Conservation (phyloP, 2,113 vertebrate genomes). For the Eleginops maclovinus region DNA sequence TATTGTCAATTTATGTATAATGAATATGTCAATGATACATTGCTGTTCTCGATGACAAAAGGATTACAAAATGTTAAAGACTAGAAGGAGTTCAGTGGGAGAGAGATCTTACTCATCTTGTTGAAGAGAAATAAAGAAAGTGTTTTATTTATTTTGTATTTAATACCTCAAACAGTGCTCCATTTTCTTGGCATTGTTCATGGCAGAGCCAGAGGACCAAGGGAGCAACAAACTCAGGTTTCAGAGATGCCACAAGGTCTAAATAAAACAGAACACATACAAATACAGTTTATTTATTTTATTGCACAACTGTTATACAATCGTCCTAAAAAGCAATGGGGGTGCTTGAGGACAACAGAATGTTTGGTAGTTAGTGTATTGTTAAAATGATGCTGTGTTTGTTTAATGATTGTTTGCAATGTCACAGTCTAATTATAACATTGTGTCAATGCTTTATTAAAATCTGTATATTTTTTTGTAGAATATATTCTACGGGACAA, state of each 20-base stretch:
- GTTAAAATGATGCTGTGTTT: conserved; percentile 13
- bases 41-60: conserved; percentile 3
- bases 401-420: not conserved
- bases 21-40: not conserved
- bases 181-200: conserved; percentile 93
- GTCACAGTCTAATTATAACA: not conserved
- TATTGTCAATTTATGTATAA: not conserved
- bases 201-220: conserved; percentile 97
- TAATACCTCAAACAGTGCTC: conserved; percentile 94
- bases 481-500: not conserved
- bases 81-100: conserved; percentile 2
- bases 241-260: conserved; percentile 91
- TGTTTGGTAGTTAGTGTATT: not conserved
- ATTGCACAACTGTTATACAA: conserved; percentile 13
- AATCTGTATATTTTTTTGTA: not conserved
- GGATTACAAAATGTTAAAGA: not conserved
- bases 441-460: not conserved
- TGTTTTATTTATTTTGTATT: not conserved
- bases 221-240: conserved; percentile 93
- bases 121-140: not conserved
- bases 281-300: not conserved
- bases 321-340: not conserved
- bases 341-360: not conserved
- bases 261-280: conserved; percentile 45
- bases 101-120: not conserved